Evolutionary conservation across 2,113 vertebrate species (phyloP), one percentile per base, ranked within the genome.

Genomic region (Clarias batrachus): DNA sequence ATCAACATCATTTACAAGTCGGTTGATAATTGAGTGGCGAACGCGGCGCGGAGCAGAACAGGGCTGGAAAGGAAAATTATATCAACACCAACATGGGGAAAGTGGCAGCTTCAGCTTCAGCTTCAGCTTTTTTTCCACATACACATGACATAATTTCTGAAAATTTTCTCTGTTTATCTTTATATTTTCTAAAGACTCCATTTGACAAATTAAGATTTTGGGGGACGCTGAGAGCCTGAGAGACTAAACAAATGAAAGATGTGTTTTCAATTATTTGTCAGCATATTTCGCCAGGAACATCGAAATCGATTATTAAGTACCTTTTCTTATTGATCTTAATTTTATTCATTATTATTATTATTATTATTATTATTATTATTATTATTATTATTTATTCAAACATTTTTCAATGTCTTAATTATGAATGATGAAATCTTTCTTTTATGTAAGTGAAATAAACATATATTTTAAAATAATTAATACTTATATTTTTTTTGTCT

Each of bases 21-120:
- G 10, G 71, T 74, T 63, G 84, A 77, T 78, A 85, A 85, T 65
- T 77, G 83, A 76, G 70, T 84, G 59, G n/a, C 17, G 14, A 84
- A 60, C 21, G 2, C 83, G 52, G 70, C 17, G 13, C 25, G 71
- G 37, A 83, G 25, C 5, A 59, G 65, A 59, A 13, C 59, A 4
- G 0, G 25, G 57, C 17, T 54, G 84, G 19, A 19, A n/a, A 60
- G 0, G 4, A 73, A n/a, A 41, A 57, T 16, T 23, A 30, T 9
- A 33, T 60, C 54, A 74, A 56, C 82, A 16, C 30, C 16, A 16
- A 9, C 52, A 9, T 25, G 56, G 41, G 21, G 60, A 73, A 59
- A 1, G 17, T 68, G 82, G 41, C 54, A 73, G 0, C 3, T 57
- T 70, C n/a, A 66, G 1, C 70, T 19, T n/a, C n/a, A n/a, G n/a